Evolutionary conservation across 2,888 invertebrate genomes (phyloP).

Genomic region (Cerastoderma edule): DNA sequence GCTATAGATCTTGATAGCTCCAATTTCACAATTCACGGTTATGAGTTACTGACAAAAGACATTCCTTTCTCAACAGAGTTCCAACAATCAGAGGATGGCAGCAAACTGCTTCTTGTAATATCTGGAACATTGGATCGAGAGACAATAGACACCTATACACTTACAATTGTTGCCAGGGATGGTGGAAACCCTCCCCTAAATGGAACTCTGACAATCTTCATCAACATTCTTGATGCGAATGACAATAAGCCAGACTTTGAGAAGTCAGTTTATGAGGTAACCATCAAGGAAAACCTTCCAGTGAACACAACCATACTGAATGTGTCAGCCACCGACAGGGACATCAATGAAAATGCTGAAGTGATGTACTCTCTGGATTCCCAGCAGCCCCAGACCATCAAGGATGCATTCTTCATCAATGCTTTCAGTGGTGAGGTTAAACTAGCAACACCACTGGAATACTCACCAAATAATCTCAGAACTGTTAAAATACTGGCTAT

Average conservation of each 20-base stretch:
- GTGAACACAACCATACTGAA: slow-evolving; percentile 66
- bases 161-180: slow-evolving; percentile 73
- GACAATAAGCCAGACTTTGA: slow-evolving; percentile 75
- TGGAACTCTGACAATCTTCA: slow-evolving; percentile 66
- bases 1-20: slow-evolving; percentile 72
- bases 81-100: slow-evolving; percentile 60
- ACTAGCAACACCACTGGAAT: slow-evolving; percentile 68
- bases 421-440: slow-evolving; percentile 69
- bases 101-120: slow-evolving; percentile 68
- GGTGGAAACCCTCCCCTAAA: slow-evolving; percentile 66
- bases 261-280: slow-evolving; percentile 63
- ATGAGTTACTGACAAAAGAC: slow-evolving; percentile 67
- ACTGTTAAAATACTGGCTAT: slow-evolving; percentile 70
- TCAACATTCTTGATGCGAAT: slow-evolving; percentile 73
- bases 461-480: slow-evolving; percentile 61
- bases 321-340: slow-evolving; percentile 93
- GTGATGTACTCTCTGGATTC: slow-evolving; percentile 83
- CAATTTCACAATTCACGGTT: slow-evolving; percentile 66
- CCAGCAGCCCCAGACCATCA: slow-evolving; percentile 62
- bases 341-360: slow-evolving; percentile 91
- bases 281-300: slow-evolving; percentile 69
- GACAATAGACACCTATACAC: slow-evolving; percentile 60
- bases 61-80: slow-evolving; percentile 67
- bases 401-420: slow-evolving; percentile 68
- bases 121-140: slow-evolving; percentile 72